Evolutionary conservation across 2,888 invertebrate species (phyloP), one percentile per base, ranked within the genome.

Genomic region (Hirtodrosophila alboralis): DNA sequence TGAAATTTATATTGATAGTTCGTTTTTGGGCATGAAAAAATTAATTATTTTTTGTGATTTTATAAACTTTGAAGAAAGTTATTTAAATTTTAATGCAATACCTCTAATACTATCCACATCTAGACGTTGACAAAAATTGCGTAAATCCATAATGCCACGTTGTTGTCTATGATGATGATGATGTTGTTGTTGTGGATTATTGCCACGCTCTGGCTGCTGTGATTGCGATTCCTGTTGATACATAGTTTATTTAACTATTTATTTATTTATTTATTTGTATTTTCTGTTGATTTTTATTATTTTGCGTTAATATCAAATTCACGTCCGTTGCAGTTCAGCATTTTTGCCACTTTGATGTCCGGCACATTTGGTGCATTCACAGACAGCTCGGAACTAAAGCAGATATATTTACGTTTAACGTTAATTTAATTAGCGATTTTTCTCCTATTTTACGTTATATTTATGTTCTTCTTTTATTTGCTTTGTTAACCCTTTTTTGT

Each of bases 51-150:
- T n/a, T n/a, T n/a, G n/a, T n/a, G n/a, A n/a, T n/a, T n/a, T n/a
- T n/a, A n/a, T n/a, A n/a, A n/a, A n/a, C n/a, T n/a, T n/a, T n/a
- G n/a, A n/a, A n/a, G n/a, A n/a, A n/a, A n/a, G n/a, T n/a, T n/a
- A n/a, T n/a, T n/a, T n/a, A n/a, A n/a, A n/a, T n/a, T n/a, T n/a
- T n/a, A n/a, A n/a, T n/a, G n/a, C n/a, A n/a, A n/a, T 63, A 90
- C 89, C 88, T 75, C 78, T 84, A 8, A 90, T 69, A 62, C 81
- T 75, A 26, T 89, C 89, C 72, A 89, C 76, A 73, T 90, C 87
- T 45, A 89, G 64, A 56, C 88, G 87, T 49, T 87, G 88, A 62
- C 89, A 89, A 28, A 89, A 69, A 75, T 86, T 88, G 54, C 84
- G 85, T 40, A 90, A 83, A 75, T 89, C 89, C 89, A 89, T 88